Evolutionary conservation across 30 jellyfish, hydroid and myxozoan genomes (phyloP), one percentile per base, ranked within the genome.

Genomic region (Mastigias papua): DNA sequence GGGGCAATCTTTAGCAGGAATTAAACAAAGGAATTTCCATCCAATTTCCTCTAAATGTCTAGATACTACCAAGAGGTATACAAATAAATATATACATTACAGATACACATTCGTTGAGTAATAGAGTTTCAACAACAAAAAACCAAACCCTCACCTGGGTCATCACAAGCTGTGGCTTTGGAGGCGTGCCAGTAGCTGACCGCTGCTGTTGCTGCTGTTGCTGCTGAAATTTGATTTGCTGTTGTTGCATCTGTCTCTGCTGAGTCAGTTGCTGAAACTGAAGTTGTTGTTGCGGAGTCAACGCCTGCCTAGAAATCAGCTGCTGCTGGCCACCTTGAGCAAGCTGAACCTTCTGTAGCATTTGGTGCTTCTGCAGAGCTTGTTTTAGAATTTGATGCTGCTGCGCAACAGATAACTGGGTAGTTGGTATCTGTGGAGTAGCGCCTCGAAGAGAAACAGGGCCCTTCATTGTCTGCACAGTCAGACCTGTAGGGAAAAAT

Each of bases 191-290:
- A 21, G 95, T 64, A 25, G 97, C 96, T 15, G 95, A 49, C 19
- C 93, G 90, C 54, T 92, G 98, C 27, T 92, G 98, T 22, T 83
- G 97, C 82, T 93, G 98, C 62, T 93, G 98, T 64, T 93, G 98
- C 76, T 93, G 98, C 71, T 88, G 97, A 69, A 93, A 89, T 73
- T 93, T 93, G 23, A 76, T 61, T 46, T 93, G 98, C 69, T 93
- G 98, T 63, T 93, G 98, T 51, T 81, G 98, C 64, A 89, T 89
- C 49, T 75, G 92, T 79, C 86, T 92, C 64, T 89, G 98, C 73
- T 93, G 97, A 51, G 70, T 97, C 21, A 93, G 68, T 73, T 93
- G 98, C 76, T 89, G 98, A 30, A 88, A 65, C 68, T 89, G 97
- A 11, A 89, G 85, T 46, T 89, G 90, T 51, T 93, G 98, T 28